Evolutionary conservation across 2,113 vertebrate species (phyloP), one percentile per base, ranked within the genome.

Genomic region (Lamprologus lemairii): DNA sequence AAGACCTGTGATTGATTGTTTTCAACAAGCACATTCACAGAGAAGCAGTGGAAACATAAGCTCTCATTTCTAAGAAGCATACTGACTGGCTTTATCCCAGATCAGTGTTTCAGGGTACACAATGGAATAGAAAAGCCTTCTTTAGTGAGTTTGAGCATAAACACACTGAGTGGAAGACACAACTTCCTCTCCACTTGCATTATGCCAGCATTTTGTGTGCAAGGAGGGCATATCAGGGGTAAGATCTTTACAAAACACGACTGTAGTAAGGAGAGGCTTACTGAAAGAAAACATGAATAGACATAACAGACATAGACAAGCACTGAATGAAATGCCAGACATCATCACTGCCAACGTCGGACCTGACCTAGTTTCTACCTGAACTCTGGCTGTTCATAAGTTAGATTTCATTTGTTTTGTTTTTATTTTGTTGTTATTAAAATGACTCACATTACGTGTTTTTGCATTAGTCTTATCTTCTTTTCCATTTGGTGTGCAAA

Each of bases 1-100:
- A 96, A 95, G 12, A 93, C 60, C 97, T 95, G 86, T 23, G 26
- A 71, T 55, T 23, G 17, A 78, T 68, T 23, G 78, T 57, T 85
- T 78, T 81, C 13, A 84, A 53, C 10, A 87, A 73, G 60, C 26
- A 91, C 73, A 63, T 6, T 65, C 28, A 91, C 11, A 82, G 21
- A 57, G 7, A 21, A 35, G 33, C 55, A 58, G 26, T 49, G 17
- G 33, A 58, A 84, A 82, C 9, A 54, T 35, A 26, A 60, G 26
- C 35, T 28, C 63, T 42, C 11, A 81, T 35, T 71, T 81, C 31
- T 84, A 21, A 88, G 12, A 12, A 73, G 53, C 33, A 40, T 5
- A 21, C 28, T 14, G 21, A 65, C 19, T 42, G 5, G 42, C 71
- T 83, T 54, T 49, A 86, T 26, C 10, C 19, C 16, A 40, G 21